Evolutionary conservation across 1,140 invertebrate genomes (phyloP).

Genomic region (Formica exsecta): DNA sequence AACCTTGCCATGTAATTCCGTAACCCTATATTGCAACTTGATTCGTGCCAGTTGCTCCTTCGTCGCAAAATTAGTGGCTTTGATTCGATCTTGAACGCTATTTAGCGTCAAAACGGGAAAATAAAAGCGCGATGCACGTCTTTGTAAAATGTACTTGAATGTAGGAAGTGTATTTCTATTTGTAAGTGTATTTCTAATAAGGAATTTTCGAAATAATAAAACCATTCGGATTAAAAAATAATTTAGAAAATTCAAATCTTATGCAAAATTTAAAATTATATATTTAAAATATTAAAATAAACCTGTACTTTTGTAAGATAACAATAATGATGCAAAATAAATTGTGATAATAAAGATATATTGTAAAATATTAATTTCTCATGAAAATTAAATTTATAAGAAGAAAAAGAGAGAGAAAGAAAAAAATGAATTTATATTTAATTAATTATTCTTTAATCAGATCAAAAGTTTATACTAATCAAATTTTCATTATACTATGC

Average conservation of each 20-base stretch:
- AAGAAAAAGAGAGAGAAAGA: not conserved
- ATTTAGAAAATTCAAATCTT: not conserved
- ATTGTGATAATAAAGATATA: not conserved
- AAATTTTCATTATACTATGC: not conserved
- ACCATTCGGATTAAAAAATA: not conserved
- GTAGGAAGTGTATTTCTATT: not conserved
- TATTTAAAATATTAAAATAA: not conserved
- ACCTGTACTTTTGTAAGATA: not conserved
- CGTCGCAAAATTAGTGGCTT: conserved; percentile 27
- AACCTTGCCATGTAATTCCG: conserved; percentile 65
- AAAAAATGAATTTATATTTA: not conserved
- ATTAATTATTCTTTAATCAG: conserved; percentile 12
- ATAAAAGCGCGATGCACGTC: not conserved
- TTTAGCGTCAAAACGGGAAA: conserved; percentile 12
- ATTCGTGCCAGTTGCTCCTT: conserved; percentile 42
- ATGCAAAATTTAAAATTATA: not conserved
- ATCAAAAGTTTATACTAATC: not conserved
- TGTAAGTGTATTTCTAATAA: not conserved
- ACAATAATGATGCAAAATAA: not conserved
- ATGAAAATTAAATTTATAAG: not conserved
- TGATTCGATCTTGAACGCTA: not conserved
- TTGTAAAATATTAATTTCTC: not conserved
- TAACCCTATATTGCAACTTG: conserved; percentile 63
- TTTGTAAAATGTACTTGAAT: not conserved
- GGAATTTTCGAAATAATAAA: not conserved